phyloP scores from a whole-genome alignment of 2,797 vertebrate genomes.

The Cynopterus sphinx region DNA sequence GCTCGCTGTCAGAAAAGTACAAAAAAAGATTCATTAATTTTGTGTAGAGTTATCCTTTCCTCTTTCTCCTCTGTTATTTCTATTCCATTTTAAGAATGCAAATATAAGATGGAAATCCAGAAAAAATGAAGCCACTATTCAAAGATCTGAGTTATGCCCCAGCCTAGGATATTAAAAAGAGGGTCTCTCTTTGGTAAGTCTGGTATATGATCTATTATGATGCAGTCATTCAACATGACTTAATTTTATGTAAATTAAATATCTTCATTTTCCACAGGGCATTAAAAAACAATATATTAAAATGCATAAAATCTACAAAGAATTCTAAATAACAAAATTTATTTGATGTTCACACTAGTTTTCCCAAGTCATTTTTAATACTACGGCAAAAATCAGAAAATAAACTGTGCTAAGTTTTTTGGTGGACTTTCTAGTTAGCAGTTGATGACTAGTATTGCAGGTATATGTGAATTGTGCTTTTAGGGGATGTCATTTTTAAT shows the following conservation, averaged over 20 bases:
- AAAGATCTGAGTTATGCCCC: neutral
- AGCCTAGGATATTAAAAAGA: slow-evolving; percentile 49
- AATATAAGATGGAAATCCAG: slow-evolving; percentile 39
- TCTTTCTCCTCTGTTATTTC: slow-evolving; percentile 15
- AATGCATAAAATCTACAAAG: neutral
- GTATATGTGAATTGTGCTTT: neutral
- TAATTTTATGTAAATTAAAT: slow-evolving; percentile 29
- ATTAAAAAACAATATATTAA: neutral
- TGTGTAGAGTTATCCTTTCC: neutral
- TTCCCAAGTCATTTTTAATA: neutral
- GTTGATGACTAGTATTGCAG: neutral
- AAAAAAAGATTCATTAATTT: neutral
- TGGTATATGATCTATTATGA: neutral
- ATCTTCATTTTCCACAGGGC: neutral
- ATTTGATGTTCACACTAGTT: neutral
- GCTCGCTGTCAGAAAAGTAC: neutral
- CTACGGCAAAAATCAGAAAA: slow-evolving; percentile 1
- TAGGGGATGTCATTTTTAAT: slow-evolving; percentile 17
- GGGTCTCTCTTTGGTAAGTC: neutral
- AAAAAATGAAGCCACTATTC: neutral
- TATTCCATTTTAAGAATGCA: slow-evolving; percentile 46
- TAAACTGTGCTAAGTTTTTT: neutral
- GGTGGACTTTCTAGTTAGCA: neutral
- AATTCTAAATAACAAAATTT: slow-evolving; percentile 13
- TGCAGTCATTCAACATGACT: neutral